Evolutionary conservation across 2,113 vertebrate genomes (phyloP).

Genomic region (Puma concolor): DNA sequence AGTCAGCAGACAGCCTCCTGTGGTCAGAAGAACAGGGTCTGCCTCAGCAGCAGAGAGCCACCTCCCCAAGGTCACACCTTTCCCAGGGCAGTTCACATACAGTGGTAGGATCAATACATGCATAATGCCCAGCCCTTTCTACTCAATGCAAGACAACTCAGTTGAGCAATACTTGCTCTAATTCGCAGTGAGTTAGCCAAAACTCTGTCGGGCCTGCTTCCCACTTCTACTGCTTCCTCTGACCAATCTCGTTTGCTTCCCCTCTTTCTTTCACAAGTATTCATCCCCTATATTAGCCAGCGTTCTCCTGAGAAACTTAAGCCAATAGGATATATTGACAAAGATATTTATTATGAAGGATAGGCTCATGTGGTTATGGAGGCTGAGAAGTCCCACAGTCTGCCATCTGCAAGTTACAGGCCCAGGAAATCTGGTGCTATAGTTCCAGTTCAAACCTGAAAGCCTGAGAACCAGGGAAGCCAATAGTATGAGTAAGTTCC

Average conservation of each 20-base stretch:
- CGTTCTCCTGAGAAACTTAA: background rate
- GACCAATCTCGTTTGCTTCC: background rate
- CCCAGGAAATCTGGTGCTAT: background rate
- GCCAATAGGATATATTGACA: background rate
- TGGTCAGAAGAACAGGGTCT: rapidly evolving
- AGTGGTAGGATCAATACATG: background rate
- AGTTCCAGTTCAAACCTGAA: background rate
- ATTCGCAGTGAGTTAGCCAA: background rate
- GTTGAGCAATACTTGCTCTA: background rate
- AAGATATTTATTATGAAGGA: background rate
- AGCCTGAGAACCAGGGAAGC: background rate
- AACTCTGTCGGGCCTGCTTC: background rate
- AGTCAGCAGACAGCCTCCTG: background rate
- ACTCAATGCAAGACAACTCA: background rate
- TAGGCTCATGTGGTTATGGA: background rate
- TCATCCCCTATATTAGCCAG: background rate
- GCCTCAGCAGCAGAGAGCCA: background rate
- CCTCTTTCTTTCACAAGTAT: background rate
- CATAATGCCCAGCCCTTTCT: background rate
- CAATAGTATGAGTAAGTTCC: too few species aligned
- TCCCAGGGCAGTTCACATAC: background rate
- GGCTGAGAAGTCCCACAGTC: background rate
- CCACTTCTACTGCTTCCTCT: background rate
- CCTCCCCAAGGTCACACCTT: background rate
- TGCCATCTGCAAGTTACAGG: background rate